Evolutionary conservation across 2,888 invertebrate species (phyloP).

Genomic region (Pammene fasciana): DNA sequence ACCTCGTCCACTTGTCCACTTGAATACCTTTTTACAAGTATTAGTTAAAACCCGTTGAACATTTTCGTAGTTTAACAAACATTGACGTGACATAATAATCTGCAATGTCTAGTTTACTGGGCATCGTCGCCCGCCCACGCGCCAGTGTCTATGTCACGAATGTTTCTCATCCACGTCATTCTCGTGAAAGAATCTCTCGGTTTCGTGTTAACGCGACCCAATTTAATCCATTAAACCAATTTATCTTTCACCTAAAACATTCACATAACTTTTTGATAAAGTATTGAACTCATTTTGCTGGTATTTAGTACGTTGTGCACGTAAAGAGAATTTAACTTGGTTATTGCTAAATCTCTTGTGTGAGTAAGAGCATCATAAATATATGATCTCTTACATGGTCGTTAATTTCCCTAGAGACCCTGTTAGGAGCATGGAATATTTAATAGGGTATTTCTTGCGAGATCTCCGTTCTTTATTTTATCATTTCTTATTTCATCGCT

Average conservation of each 20-base stretch:
- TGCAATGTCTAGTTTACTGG: slow-evolving; percentile 35
- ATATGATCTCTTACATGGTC: slow-evolving; percentile 18
- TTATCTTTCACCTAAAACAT: slow-evolving; percentile 35
- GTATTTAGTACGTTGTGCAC: not conserved
- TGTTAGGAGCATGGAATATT: slow-evolving; percentile 27
- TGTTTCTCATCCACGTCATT: slow-evolving; percentile 55
- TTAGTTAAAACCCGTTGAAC: not conserved
- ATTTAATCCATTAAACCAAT: slow-evolving; percentile 51
- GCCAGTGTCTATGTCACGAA: slow-evolving; percentile 65
- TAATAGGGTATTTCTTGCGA: slow-evolving; percentile 15
- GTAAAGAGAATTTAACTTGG: not conserved
- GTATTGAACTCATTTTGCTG: not conserved
- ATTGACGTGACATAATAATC: slow-evolving; percentile 28
- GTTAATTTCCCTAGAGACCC: slow-evolving; percentile 34
- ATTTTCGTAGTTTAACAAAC: slow-evolving; percentile 25
- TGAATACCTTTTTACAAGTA: not conserved
- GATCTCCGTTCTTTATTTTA: slow-evolving; percentile 1
- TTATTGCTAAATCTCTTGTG: slow-evolving; percentile 14
- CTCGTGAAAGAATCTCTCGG: slow-evolving; percentile 55
- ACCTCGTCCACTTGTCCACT: not conserved
- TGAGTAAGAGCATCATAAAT: slow-evolving; percentile 29
- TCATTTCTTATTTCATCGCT: slow-evolving; percentile 11
- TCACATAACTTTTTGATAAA: slow-evolving; percentile 16
- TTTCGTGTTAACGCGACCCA: slow-evolving; percentile 62
- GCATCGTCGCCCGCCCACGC: slow-evolving; percentile 62